A percentile compares a stretch with the other conserved stretches of the same genome.
Evolutionary conservation across 2,888 invertebrate genomes (phyloP).

Genomic region (Conops quadrifasciatus): DNA sequence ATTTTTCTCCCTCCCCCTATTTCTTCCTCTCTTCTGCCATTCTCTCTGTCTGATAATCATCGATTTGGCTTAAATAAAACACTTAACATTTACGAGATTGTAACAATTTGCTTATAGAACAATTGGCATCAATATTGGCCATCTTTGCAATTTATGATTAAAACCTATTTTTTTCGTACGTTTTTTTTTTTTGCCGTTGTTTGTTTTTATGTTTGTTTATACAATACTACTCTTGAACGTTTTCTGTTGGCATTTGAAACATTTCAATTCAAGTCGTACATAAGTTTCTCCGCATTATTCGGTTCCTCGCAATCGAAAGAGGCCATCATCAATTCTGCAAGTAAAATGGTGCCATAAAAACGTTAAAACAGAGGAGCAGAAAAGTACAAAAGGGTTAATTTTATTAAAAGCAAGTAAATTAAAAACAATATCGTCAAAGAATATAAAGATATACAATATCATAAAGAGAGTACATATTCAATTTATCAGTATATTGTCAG

Average conservation of each 20-base stretch:
- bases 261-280: conserved; percentile 59
- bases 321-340: conserved; percentile 62
- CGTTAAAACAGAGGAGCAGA: conserved; percentile 39
- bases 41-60: no score
- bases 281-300: conserved; percentile 61
- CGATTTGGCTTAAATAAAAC: no score
- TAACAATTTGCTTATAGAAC: no score
- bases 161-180: no score
- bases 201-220: background rate
- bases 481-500: no score
- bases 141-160: no score
- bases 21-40: no score
- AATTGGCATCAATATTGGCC: no score
- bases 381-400: conserved; percentile 38
- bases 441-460: background rate
- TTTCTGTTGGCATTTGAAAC: background rate
- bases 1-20: no score
- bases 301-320: conserved; percentile 63
- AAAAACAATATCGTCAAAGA: background rate
- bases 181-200: background rate
- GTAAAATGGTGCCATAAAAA: conserved; percentile 37
- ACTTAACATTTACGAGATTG: no score
- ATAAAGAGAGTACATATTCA: no score
- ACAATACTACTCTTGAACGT: background rate
- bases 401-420: background rate